Base-by-base conservation (phyloP, 1,140 invertebrate species). In the Trachymyrmex septentrionalis region DNA sequence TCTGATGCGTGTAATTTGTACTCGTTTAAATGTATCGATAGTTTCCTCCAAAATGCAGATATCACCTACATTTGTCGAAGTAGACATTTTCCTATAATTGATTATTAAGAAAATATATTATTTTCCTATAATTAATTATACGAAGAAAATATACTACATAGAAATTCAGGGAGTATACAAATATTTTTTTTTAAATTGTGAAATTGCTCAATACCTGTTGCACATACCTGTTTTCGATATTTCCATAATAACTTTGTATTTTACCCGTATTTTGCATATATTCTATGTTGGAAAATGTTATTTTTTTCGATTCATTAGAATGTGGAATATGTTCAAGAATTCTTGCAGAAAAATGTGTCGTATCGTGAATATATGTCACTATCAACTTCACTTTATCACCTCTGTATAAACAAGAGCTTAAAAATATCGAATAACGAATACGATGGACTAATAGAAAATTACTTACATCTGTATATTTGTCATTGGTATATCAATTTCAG, bases 301-400 rank as follows among this genome's bases (percentile, higher is more conserved):
- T 82, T 84, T 61, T 85, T 67, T 78, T 67, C 9, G 24, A 71
- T 30, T 14, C 50, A 64, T 67, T 67, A 38, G 69, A 24, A 48
- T 66, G 89, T 67, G 66, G 69, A 53, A 34, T 92, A 71, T 87
- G 93, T 85, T 92, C 88, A 2, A 93, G 27, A 55, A 95, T 87
- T 69, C 93, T 93, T 7, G 92, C 94, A 55, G 94, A 93, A 86
- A 93, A 93, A 71, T 95, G 94, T 6, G 92, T 92, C 6, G 92
- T 92, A 88, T 92, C 87, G 14, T 95, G 94, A 53, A 95, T 77
- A 57, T 89, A 92, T 6, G 94, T 61, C 16, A 44, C 88, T 61
- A 44, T 44, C 9, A 95, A 85, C 50, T 92, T 93, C 6, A 95
- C 89, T 48, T 90, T 90, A 44, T 95, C 94, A 1, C 91, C 91